Conservation (phyloP, 2,113 vertebrate genomes). For the Rafetus swinhoei region DNA sequence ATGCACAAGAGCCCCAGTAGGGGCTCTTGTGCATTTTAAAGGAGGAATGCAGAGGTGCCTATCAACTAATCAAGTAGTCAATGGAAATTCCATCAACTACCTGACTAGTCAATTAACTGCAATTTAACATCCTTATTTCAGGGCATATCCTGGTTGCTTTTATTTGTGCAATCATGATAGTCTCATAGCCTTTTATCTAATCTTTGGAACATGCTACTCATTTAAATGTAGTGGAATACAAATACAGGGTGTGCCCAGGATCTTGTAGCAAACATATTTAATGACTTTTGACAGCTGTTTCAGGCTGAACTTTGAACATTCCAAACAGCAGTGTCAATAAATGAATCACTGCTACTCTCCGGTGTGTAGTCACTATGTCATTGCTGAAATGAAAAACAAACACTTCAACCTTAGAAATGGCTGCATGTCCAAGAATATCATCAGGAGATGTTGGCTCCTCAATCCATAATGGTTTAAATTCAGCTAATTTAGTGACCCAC, state of each 20-base stretch:
- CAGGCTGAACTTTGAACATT: neutral
- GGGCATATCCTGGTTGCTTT: neutral
- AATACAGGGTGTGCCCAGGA: neutral
- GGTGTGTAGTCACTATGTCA: neutral
- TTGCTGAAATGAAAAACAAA: neutral
- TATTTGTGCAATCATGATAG: neutral
- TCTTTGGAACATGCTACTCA: neutral
- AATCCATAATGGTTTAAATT: constrained; percentile 85
- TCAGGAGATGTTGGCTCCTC: constrained; percentile 87
- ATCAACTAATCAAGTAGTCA: too few species aligned
- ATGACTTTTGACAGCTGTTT: constrained; percentile 31
- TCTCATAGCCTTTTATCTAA: neutral
- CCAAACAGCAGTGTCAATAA: neutral
- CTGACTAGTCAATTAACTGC: too few species aligned
- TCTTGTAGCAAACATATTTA: neutral
- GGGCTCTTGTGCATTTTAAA: too few species aligned
- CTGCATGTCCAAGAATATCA: constrained; percentile 83
- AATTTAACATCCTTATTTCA: neutral
- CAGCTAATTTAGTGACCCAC: constrained; percentile 80
- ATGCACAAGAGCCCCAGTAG: too few species aligned
- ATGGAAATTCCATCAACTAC: too few species aligned
- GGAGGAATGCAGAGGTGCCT: too few species aligned
- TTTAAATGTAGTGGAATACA: constrained; percentile 40
- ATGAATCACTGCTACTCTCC: neutral
- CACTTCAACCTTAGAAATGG: constrained; percentile 79